Percentiles rank a stretch among this genome's conserved stretches.
Conservation (phyloP, 2,888 invertebrate genomes). For the Athripsodes cinereus region DNA sequence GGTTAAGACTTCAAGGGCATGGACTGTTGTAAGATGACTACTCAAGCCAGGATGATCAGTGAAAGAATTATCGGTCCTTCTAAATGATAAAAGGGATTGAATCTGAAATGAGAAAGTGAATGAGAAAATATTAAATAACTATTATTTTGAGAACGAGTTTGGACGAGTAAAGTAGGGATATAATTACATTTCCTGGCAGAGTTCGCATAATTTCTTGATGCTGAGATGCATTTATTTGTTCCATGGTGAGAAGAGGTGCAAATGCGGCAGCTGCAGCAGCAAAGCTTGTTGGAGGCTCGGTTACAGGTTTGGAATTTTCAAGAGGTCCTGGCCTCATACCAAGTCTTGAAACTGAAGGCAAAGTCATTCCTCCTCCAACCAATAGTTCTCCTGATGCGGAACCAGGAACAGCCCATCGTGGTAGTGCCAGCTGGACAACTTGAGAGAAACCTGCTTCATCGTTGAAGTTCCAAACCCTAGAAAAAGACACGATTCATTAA, state of each 20-base stretch:
- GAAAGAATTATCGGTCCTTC: constrained; percentile 60
- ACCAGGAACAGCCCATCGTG: constrained; percentile 58
- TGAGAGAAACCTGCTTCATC: constrained; percentile 65
- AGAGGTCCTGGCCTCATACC: background rate
- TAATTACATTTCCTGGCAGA: constrained; percentile 51
- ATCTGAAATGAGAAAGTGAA: constrained; percentile 44
- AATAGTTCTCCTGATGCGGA: constrained; percentile 57
- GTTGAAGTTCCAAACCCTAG: constrained; percentile 64
- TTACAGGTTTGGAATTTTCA: background rate
- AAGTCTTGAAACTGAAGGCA: constrained; percentile 31
- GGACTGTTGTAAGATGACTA: constrained; percentile 55
- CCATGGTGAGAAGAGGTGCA: constrained; percentile 51
- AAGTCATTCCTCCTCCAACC: constrained; percentile 56
- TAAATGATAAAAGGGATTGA: constrained; percentile 55
- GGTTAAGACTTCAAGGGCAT: constrained; percentile 53
- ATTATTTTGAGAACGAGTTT: no score
- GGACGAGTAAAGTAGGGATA: no score
- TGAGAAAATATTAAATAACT: no score
- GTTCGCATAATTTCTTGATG: constrained; percentile 46
- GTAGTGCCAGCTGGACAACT: constrained; percentile 59
- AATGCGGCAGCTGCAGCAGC: constrained; percentile 52
- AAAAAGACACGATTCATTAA: no score
- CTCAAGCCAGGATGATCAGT: constrained; percentile 59
- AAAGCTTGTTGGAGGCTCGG: constrained; percentile 32
- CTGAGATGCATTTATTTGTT: constrained; percentile 50